Conservation (phyloP, 2,113 vertebrate species). For the Zeus faber region DNA sequence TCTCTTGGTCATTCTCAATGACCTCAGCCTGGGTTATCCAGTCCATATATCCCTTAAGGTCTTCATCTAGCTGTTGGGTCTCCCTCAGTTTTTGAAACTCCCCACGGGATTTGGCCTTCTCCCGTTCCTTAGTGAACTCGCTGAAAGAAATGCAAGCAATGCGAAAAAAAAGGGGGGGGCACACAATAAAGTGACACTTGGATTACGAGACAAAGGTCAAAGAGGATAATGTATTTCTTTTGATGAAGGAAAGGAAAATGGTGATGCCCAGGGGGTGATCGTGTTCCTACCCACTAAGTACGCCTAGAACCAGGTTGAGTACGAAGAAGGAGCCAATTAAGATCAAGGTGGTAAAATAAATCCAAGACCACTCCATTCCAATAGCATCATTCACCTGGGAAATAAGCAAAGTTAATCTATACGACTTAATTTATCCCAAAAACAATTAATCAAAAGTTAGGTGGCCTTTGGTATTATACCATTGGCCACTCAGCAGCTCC, state of each 20-base stretch:
- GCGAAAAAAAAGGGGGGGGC: no score
- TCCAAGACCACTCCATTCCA: constrained; percentile 94
- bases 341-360: constrained; percentile 91
- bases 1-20: constrained; percentile 82
- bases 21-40: constrained; percentile 95
- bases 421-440: no score
- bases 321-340: constrained; percentile 92
- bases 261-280: no score
- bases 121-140: constrained; percentile 91
- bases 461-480: no score
- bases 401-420: no score
- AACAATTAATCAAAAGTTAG: no score
- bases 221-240: no score
- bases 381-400: constrained; percentile 91
- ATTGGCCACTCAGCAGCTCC: not conserved
- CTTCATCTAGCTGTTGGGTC: constrained; percentile 91
- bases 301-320: constrained; percentile 87
- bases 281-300: constrained; percentile 46
- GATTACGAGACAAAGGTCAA: no score
- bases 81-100: constrained; percentile 90
- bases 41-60: constrained; percentile 92
- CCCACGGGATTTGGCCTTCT: constrained; percentile 90
- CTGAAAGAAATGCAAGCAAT: constrained; percentile 52
- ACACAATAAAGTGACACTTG: no score
- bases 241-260: no score